Conservation (phyloP, 2,113 vertebrate genomes). For the Nothocercus julius region DNA sequence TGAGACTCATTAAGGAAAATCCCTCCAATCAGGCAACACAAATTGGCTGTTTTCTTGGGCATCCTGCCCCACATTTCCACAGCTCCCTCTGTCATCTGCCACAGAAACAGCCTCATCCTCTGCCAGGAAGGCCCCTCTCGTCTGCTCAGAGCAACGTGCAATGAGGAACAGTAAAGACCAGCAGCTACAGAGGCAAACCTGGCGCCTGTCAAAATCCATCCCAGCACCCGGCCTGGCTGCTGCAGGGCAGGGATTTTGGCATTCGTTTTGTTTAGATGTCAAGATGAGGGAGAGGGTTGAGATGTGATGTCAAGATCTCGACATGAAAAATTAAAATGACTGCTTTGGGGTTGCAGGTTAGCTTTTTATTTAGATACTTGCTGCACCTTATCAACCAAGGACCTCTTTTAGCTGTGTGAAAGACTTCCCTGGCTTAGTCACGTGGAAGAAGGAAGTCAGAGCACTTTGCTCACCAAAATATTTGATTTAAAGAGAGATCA, state of each 20-base stretch:
- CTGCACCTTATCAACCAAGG: not conserved
- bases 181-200: not conserved
- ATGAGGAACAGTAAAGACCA: not conserved
- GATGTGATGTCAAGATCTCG: not conserved
- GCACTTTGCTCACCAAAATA: not conserved
- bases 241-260: not conserved
- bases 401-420: not conserved
- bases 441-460: accelerated
- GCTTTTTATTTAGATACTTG: not conserved
- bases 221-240: not conserved
- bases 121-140: not conserved
- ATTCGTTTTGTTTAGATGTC: not conserved
- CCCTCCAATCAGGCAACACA: not conserved
- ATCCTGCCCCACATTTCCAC: not conserved
- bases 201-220: not conserved
- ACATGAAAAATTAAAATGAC: conserved; percentile 12
- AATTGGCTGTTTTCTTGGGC: not conserved
- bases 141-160: not conserved
- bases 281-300: not conserved
- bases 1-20: not conserved
- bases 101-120: accelerated
- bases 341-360: not conserved
- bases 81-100: too few relatives aligned
- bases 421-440: not conserved
- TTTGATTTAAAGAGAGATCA: conserved; percentile 9